Base-by-base conservation (phyloP, 2,888 invertebrate species). In the Dicyrtomina minuta region DNA sequence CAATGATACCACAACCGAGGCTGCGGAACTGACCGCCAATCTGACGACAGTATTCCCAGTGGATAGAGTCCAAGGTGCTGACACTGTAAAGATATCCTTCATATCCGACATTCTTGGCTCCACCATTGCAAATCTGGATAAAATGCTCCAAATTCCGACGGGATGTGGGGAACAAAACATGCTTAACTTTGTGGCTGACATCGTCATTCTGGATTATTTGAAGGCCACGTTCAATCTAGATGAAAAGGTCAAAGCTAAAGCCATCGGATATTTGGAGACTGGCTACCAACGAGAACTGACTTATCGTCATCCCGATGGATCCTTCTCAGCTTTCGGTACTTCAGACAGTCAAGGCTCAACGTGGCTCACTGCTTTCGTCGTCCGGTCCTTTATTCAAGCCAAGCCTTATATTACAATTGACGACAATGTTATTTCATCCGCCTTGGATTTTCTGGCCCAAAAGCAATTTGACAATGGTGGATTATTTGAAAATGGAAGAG, bases 271-370 rank as follows among this genome's bases (percentile, higher is more conserved):
- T 79, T 87, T 96, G 80, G 92, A 94, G 75, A 84, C 87, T 22
- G 95, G 95, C 5, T 97, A 96, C 82, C 97, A 98, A 80, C 87
- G 92, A 72, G 88, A 98, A 80, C 85, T 97, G 80, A 92, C 90
- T 1, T 98, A 91, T 82, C 88, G 89, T 68, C 88, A 90, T 71
- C 80, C 83, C 0, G 96, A 96, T 81, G 95, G 96, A 0, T 96
- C 96, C 0, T 98, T 96, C 82, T 88, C 91, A 82, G 87, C 93
- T 77, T 93, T 93, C 80, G 93, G 92, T 22, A 83, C 86, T 79
- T 80, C 87, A 77, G 87, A 90, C 83, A 43, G 41, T n/a, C 83
- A 84, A 79, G 86, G 93, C 80, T 86, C 94, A 81, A 87, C 93
- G 73, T 92, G 96, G 96, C 83, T 94, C 71, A 93, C 93, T 1